Conservation (phyloP, 2,888 invertebrate species). For the Dione vanillae region DNA sequence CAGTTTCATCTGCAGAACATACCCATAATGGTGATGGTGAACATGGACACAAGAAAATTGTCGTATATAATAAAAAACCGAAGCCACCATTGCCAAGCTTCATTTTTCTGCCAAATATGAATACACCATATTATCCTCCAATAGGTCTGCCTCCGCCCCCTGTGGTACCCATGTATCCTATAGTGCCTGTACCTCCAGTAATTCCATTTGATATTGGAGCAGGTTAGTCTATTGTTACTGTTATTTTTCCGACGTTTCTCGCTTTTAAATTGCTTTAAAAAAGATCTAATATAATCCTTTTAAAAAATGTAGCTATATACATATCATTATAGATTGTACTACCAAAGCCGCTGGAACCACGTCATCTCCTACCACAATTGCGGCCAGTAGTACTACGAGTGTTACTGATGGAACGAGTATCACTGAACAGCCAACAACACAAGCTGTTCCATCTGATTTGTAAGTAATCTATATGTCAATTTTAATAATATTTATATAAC, state of each 20-base stretch:
- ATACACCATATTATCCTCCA: constrained; percentile 73
- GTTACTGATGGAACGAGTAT: background rate
- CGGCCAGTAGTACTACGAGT: background rate
- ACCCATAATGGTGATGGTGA: constrained; percentile 50
- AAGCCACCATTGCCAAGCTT: constrained; percentile 73
- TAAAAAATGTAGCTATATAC: no score
- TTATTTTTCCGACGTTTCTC: no score
- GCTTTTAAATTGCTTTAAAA: no score
- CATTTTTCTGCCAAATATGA: constrained; percentile 72
- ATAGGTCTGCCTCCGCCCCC: constrained; percentile 71
- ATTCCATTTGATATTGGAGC: constrained; percentile 49
- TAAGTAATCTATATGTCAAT: background rate
- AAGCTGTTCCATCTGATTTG: background rate
- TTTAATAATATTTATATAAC: background rate
- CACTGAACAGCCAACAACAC: background rate
- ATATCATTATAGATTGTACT: constrained; percentile 11
- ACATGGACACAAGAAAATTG: constrained; percentile 70
- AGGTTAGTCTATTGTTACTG: constrained; percentile 54
- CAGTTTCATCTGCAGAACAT: constrained; percentile 48
- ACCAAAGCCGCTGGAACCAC: constrained; percentile 6
- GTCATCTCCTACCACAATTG: constrained; percentile 5
- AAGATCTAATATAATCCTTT: no score
- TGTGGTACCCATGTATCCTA: constrained; percentile 71
- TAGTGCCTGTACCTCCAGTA: constrained; percentile 72
- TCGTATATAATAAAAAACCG: constrained; percentile 69